Base-by-base conservation (phyloP, 2,888 invertebrate species). In the Terebella lapidaria region DNA sequence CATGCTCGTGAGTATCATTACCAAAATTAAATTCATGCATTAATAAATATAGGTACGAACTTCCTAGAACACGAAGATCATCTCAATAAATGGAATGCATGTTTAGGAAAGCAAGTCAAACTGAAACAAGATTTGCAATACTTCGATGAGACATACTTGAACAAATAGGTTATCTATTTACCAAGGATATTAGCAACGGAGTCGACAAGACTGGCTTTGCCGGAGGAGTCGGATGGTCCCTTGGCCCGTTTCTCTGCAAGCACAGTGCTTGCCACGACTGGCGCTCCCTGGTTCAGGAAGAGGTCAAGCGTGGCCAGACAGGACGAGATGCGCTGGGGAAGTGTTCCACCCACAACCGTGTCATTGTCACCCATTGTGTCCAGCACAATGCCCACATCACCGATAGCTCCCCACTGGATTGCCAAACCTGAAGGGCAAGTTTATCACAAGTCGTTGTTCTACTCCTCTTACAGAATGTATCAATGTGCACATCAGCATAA, bases 371-470 rank as follows among this genome's bases (percentile, higher is more conserved):
- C 85, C 87, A 94, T 89, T 53, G 88, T 89, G 73, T 94, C 93
- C 74, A 91, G 82, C 63, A 97, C 87, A 59, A 97, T 85, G 57
- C 97, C 97, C 47, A 95, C 95, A 80, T 99, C 97, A 60, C 95
- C 97, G 74, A 99, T 91, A 63, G 96, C 97, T 69, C 99, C 99
- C 97, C 97, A 99, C 82, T 99, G 97, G 72, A 99, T 91, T 47
- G 96, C 94, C 55, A 89, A 80, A 0, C 77, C 82, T 81, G 62
- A 3, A 59, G 60, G 22, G 15, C n/a, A n/a, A n/a, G n/a, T n/a
- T n/a, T n/a, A n/a, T n/a, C n/a, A n/a, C 15, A 24, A 28, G n/a
- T n/a, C n/a, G n/a, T n/a, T n/a, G n/a, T n/a, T n/a, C n/a, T n/a
- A n/a, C n/a, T n/a, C n/a, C n/a, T n/a, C n/a, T n/a, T n/a, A n/a